A percentile compares a stretch with the other conserved stretches of the same genome.
These are phyloP conservation scores for Drosophila stalkeri DNA, from an alignment of 2,888 invertebrate genomes.

Conservation along the genomic window DNA sequence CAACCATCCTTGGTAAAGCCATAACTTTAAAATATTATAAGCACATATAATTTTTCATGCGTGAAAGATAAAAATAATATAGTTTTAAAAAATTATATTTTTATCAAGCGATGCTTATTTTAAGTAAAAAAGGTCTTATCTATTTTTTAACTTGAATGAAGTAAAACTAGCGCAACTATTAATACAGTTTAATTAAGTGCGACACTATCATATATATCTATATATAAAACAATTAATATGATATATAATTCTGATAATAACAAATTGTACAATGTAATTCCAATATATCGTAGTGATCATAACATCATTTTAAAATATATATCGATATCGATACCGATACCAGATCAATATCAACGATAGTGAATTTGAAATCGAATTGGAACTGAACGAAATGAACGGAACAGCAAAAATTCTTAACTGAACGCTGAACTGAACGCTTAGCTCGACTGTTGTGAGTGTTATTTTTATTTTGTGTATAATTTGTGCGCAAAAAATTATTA, in stretches of 20 bases:
- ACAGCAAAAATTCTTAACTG: conserved; percentile 18
- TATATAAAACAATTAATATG: not conserved
- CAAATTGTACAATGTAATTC: conserved; percentile 8
- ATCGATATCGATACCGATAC: conserved; percentile 24
- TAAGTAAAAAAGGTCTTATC: not conserved
- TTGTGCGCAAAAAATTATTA: conserved; percentile 33
- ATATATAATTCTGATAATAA: not conserved
- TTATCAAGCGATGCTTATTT: not conserved
- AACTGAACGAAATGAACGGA: conserved; percentile 32
- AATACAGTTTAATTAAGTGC: not conserved
- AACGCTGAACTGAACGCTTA: conserved; percentile 39
- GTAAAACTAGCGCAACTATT: conserved; percentile 1
- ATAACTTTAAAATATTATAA: not conserved
- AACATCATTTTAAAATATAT: not conserved
- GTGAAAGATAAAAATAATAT: not conserved
- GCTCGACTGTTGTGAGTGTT: conserved; percentile 45
- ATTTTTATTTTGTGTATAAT: conserved; percentile 45
- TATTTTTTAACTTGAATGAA: not conserved
- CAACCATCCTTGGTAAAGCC: not conserved
- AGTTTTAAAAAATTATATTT: not conserved
- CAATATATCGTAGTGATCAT: conserved; percentile 8
- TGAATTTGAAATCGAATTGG: conserved; percentile 16
- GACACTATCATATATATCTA: not conserved
- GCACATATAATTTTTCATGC: not conserved
- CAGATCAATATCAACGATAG: conserved; percentile 6